Conservation (phyloP, 2,113 vertebrate genomes). For the Prochilodus magdalenae region DNA sequence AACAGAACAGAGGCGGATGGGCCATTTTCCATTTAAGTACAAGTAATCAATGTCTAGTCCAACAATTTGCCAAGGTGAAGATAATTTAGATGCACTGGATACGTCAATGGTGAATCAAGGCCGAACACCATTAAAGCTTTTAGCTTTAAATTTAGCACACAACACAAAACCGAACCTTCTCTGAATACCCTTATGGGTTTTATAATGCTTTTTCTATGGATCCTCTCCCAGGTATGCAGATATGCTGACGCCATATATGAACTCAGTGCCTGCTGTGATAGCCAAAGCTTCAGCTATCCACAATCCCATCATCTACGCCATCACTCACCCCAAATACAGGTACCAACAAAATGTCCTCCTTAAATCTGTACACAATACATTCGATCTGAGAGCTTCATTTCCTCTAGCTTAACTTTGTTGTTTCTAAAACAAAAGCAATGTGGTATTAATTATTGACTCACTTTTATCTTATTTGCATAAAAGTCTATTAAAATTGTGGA, state of each 20-base stretch:
- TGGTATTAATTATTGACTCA: too few species aligned
- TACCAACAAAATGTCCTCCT: slow-evolving; percentile 53
- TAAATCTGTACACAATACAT: too few species aligned
- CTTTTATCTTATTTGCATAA: too few species aligned
- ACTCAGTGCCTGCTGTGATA: slow-evolving; percentile 93
- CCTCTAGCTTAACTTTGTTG: too few species aligned
- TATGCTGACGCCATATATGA: slow-evolving; percentile 89
- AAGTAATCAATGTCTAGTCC: neutral
- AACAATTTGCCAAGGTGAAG: neutral
- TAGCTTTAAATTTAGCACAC: neutral
- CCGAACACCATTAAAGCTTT: neutral
- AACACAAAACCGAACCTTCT: neutral
- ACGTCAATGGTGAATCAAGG: neutral
- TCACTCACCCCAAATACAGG: slow-evolving; percentile 97
- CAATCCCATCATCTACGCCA: slow-evolving; percentile 96
- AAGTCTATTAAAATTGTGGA: too few species aligned
- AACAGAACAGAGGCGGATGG: neutral
- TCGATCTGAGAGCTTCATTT: too few species aligned
- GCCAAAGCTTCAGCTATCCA: slow-evolving; percentile 97
- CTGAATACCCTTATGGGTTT: neutral
- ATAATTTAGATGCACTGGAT: neutral
- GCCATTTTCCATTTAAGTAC: neutral
- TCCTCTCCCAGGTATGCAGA: slow-evolving; percentile 81
- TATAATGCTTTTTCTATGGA: slow-evolving; percentile 28
- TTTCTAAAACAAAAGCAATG: too few species aligned